A percentile compares a stretch with the other conserved stretches of the same genome.
Conservation (phyloP, 2,797 vertebrate species). For the Karalla daura region DNA sequence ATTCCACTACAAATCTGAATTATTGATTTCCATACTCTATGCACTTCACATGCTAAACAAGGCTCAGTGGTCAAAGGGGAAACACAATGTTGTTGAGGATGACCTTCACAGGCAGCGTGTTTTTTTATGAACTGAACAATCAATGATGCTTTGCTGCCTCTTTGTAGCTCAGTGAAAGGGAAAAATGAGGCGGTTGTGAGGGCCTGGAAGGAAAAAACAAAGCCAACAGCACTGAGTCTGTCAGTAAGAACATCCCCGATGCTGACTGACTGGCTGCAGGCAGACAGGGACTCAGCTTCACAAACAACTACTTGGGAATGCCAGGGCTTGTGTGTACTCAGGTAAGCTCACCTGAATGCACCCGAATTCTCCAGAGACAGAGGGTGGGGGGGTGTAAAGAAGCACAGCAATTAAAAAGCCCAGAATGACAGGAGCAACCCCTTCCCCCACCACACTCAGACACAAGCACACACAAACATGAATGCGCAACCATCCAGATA, state of each 20-base stretch:
- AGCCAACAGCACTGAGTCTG: constrained; percentile 57
- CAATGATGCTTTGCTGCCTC: constrained; percentile 33
- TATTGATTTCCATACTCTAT: constrained; percentile 30
- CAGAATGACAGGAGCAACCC: constrained; percentile 46
- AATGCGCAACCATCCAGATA: constrained; percentile 17
- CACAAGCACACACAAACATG: background rate
- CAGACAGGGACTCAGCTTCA: constrained; percentile 63
- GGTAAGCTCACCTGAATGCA: constrained; percentile 78
- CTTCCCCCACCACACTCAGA: background rate
- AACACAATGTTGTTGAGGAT: constrained; percentile 2
- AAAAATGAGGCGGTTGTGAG: constrained; percentile 25
- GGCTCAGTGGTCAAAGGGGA: constrained; percentile 19
- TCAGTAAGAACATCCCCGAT: constrained; percentile 63
- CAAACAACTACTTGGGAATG: constrained; percentile 72
- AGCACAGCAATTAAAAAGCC: constrained; percentile 61
- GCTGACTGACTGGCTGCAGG: constrained; percentile 69
- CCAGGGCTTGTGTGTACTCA: constrained; percentile 59
- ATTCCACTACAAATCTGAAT: constrained; percentile 41
- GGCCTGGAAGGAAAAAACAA: constrained; percentile 66
- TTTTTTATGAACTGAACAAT: constrained; percentile 34
- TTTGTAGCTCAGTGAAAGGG: constrained; percentile 30
- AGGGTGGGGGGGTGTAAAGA: constrained; percentile 30
- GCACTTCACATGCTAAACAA: constrained; percentile 32
- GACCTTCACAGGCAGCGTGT: constrained; percentile 29
- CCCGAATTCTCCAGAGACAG: constrained; percentile 56